phyloP scores from a whole-genome alignment of 2,797 vertebrate genomes.

The Lacerta agilis region DNA sequence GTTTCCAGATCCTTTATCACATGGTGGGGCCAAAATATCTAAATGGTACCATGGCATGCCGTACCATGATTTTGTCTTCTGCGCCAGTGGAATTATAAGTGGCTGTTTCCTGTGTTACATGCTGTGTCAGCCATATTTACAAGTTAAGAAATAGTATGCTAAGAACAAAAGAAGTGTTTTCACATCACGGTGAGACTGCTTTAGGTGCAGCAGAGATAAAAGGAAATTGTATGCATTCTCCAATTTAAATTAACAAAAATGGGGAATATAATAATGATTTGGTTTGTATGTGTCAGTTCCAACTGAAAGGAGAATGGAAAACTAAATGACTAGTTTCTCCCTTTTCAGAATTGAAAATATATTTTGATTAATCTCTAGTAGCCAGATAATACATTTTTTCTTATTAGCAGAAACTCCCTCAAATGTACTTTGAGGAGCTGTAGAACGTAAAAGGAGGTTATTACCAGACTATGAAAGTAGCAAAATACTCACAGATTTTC shows the following conservation, averaged over 20 bases:
- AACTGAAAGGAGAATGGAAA: constrained; percentile 37
- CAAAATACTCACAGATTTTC: background rate
- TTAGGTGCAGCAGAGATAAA: background rate
- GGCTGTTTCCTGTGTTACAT: background rate
- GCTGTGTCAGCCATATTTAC: background rate
- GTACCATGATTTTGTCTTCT: background rate
- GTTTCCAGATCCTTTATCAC: no score
- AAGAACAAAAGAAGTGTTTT: background rate
- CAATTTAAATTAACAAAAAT: background rate
- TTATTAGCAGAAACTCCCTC: constrained; percentile 27
- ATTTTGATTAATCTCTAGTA: constrained; percentile 44
- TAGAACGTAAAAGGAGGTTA: constrained; percentile 1
- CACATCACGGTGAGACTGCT: no score
- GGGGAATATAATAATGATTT: background rate
- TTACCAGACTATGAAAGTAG: background rate
- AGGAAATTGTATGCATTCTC: background rate
- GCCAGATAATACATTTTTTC: constrained; percentile 45
- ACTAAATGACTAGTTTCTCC: background rate
- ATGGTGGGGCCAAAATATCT: no score
- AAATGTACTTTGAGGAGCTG: constrained; percentile 35
- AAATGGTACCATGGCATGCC: no score
- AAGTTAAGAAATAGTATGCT: background rate
- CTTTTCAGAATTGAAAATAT: constrained; percentile 27
- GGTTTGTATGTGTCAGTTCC: constrained; percentile 27
- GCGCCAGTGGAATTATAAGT: background rate